phyloP scores from a whole-genome alignment of 2,888 invertebrate genomes.

The Urechis unicinctus region DNA sequence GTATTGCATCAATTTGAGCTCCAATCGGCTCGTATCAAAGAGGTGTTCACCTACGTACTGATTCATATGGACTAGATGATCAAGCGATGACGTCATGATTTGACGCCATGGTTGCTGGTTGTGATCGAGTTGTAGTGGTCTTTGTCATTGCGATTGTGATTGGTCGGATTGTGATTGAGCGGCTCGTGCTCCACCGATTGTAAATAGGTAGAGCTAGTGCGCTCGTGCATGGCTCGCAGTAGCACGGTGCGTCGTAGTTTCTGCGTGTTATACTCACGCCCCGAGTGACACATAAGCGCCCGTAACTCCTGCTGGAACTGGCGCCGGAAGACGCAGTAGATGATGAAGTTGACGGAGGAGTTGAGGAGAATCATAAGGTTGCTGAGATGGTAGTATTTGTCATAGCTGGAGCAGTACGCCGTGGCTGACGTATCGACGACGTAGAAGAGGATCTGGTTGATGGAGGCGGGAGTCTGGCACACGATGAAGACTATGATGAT shows the following conservation, averaged over 20 bases:
- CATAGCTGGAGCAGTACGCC: conserved; percentile 14
- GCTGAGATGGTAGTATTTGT: conserved; percentile 17
- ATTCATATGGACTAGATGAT: no score
- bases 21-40: no score
- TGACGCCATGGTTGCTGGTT: no score
- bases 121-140: no score
- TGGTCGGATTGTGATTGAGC: no score
- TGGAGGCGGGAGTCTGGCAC: conserved; percentile 23
- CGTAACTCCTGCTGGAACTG: conserved; percentile 22
- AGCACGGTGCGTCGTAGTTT: conserved; percentile 8
- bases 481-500: conserved; percentile 23
- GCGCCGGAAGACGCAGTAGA: conserved; percentile 22
- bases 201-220: no score
- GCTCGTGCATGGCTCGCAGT: conserved; percentile 10
- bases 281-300: conserved; percentile 11
- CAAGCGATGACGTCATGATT: no score
- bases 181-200: no score
- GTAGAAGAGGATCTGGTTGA: conserved; percentile 23
- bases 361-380: conserved; percentile 21
- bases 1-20: no score
- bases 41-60: no score
- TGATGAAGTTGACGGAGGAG: conserved; percentile 22
- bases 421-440: conserved; percentile 12
- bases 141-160: no score
- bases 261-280: not conserved